A percentile compares a stretch with the other conserved stretches of the same genome.
Conservation (phyloP, 1,140 invertebrate genomes). For the Nasonia vitripennis region DNA sequence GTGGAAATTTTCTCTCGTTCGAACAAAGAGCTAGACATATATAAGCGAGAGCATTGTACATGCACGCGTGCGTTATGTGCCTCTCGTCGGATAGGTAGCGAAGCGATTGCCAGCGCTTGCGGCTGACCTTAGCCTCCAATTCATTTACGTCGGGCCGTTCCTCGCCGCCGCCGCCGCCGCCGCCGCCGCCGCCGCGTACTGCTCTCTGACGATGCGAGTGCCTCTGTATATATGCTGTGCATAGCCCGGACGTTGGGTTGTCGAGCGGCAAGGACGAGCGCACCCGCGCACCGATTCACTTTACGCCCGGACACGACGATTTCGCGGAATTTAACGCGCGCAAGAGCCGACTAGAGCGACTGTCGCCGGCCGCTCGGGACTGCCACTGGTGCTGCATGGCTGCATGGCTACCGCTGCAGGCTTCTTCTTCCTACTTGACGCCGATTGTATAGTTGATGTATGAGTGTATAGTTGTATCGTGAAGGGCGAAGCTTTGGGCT, state of each 20-base stretch:
- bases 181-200: conserved; percentile 26
- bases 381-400: no score
- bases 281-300: conserved; percentile 26
- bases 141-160: conserved; percentile 59
- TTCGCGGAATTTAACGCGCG: conserved; percentile 21
- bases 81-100: neutral
- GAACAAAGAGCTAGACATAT: no score
- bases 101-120: conserved; percentile 8
- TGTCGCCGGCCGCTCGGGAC: no score
- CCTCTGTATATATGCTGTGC: conserved; percentile 36
- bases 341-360: neutral
- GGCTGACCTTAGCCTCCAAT: conserved; percentile 71
- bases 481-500: no score
- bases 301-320: conserved; percentile 27
- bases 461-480: no score
- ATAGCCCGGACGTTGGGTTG: conserved; percentile 44
- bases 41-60: neutral
- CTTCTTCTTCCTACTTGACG: neutral
- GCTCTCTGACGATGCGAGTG: conserved; percentile 52
- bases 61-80: neutral
- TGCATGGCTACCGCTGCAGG: neutral
- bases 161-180: conserved; percentile 29
- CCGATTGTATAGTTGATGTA: no score
- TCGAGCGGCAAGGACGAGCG: conserved; percentile 24
- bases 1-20: neutral